A percentile compares a stretch with the other conserved stretches of the same genome.
Evolutionary conservation across 2,797 vertebrate genomes (phyloP).

Genomic region (Hydrophis major): DNA sequence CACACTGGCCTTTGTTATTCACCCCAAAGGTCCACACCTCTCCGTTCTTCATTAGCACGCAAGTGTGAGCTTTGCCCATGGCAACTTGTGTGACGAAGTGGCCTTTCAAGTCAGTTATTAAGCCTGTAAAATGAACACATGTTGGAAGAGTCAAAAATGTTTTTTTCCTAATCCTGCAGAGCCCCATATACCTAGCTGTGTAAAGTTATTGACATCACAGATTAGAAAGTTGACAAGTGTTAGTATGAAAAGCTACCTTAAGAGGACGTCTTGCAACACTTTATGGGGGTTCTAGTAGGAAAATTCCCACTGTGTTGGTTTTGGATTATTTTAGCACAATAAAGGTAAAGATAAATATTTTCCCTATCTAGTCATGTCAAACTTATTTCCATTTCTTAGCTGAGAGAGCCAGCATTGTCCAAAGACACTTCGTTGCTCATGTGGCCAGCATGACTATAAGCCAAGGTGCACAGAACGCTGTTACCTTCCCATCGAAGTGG

Average conservation of each 20-base stretch:
- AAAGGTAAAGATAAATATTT: too few relatives aligned
- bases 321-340: background rate
- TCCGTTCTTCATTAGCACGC: slow-evolving; percentile 93
- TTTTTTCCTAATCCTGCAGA: background rate
- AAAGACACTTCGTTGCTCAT: too few relatives aligned
- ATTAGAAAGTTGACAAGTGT: background rate
- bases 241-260: background rate
- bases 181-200: background rate
- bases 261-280: background rate
- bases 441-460: too few relatives aligned
- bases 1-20: slow-evolving; percentile 99
- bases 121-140: slow-evolving; percentile 74
- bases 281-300: background rate
- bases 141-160: slow-evolving; percentile 31
- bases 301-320: background rate
- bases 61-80: slow-evolving; percentile 98
- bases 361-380: too few relatives aligned
- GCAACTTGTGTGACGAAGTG: slow-evolving; percentile 97
- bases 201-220: background rate
- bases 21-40: slow-evolving; percentile 99
- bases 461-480: too few relatives aligned
- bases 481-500: too few relatives aligned
- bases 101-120: slow-evolving; percentile 96
- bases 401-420: too few relatives aligned
- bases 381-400: too few relatives aligned